phyloP scores from a whole-genome alignment of 2,888 invertebrate species.

The Erebia palarica region DNA sequence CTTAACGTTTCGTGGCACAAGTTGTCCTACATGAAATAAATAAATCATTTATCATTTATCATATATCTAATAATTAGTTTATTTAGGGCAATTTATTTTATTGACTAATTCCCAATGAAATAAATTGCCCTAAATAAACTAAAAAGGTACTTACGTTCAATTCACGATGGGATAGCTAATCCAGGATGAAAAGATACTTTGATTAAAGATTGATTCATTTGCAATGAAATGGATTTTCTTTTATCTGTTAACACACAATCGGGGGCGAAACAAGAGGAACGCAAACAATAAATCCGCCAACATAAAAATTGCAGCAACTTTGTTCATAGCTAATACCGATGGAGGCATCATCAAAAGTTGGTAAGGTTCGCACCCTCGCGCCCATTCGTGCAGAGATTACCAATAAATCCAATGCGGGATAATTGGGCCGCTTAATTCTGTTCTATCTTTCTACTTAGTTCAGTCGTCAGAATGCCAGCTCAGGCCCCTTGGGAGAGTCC shows the following conservation, averaged over 20 bases:
- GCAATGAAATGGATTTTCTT: constrained; percentile 68
- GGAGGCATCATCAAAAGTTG: constrained; percentile 82
- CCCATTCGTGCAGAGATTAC: constrained; percentile 83
- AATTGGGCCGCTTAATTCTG: constrained; percentile 83
- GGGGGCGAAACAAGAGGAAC: constrained; percentile 70
- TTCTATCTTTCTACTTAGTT: constrained; percentile 83
- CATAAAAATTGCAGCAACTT: constrained; percentile 82
- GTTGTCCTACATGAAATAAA: too few relatives aligned
- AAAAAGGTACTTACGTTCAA: background rate
- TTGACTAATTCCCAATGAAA: background rate
- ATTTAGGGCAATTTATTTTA: too few relatives aligned
- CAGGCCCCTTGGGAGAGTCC: constrained; percentile 78
- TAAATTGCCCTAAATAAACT: background rate
- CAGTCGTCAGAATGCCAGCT: constrained; percentile 83
- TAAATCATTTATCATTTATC: too few relatives aligned
- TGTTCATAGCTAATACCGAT: constrained; percentile 76
- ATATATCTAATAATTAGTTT: too few relatives aligned
- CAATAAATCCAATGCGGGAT: constrained; percentile 83
- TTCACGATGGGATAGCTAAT: constrained; percentile 46
- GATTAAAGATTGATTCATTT: constrained; percentile 71
- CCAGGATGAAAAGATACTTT: constrained; percentile 53
- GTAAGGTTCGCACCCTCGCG: constrained; percentile 81
- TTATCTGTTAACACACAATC: constrained; percentile 75
- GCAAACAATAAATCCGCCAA: constrained; percentile 78
- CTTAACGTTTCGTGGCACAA: too few relatives aligned